These are phyloP conservation scores for Cyprinodon variegatus DNA, from an alignment of 2,113 vertebrate species.

Conservation along the genomic window DNA sequence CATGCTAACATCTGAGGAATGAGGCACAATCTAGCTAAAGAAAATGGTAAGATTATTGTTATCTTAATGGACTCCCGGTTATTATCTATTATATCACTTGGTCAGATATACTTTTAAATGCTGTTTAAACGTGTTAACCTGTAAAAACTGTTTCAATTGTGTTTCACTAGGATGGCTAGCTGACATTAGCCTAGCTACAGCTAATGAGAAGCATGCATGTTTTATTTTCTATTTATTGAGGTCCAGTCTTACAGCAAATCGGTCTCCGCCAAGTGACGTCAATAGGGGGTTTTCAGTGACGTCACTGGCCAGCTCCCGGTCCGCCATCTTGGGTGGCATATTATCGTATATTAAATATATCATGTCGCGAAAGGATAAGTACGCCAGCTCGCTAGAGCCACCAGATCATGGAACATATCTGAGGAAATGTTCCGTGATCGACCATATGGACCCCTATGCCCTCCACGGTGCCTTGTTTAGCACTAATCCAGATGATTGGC, in stretches of 20 bases:
- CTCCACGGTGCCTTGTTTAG: no score
- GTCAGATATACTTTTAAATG: neutral
- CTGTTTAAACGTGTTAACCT: neutral
- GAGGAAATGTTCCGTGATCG: no score
- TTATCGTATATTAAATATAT: no score
- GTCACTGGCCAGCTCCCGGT: no score
- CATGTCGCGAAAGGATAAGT: no score
- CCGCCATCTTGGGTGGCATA: no score
- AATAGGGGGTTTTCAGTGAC: no score
- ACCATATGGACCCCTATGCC: no score
- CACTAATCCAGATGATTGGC: no score
- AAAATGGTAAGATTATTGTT: constrained; percentile 3
- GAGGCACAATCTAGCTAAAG: neutral
- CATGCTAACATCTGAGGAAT: neutral
- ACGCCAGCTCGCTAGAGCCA: no score
- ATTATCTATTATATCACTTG: neutral
- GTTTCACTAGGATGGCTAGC: neutral
- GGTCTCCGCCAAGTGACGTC: no score
- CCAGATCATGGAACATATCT: no score
- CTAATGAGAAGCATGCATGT: neutral
- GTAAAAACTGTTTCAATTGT: neutral
- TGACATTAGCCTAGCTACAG: neutral
- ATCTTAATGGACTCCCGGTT: neutral
- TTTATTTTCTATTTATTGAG: constrained; percentile 1
- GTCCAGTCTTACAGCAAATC: constrained; percentile 3